Evolutionary conservation across 2,888 invertebrate species (phyloP), one percentile per base, ranked within the genome.

Genomic region (Electrophaes corylata): DNA sequence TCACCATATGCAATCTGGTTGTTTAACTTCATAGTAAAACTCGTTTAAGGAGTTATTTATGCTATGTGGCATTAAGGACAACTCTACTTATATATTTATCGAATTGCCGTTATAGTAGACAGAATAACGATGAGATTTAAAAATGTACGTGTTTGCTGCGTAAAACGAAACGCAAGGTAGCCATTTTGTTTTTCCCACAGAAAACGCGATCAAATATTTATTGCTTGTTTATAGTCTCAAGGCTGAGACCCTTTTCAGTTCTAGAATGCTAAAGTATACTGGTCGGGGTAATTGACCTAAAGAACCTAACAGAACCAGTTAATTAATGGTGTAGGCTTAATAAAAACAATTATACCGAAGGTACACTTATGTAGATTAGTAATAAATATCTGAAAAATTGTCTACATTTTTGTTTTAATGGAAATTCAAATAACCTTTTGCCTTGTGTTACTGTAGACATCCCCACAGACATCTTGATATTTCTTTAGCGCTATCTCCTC

Each of bases 111-210:
- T 75, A 69, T 56, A 48, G 66, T 64, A 57, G 64, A 53, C 55
- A 66, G 71, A 72, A 76, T 73, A 40, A 52, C 64, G 69, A 64
- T 71, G 66, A 67, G 60, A 64, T 63, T 64, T 65, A 62, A 65
- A 69, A 62, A 71, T 69, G 70, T 53, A 62, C 51, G 23, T 48
- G 55, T 37, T 46, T 43, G 35, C 47, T 59, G 55, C 59, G 64
- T 53, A 50, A 62, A 70, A 65, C 49, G 63, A 47, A 64, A 70
- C 58, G 47, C 40, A 47, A 6, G 46, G 48, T 63, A 49, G 63
- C 66, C 67, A 65, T 71, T 63, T 70, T 68, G 41, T 41, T 57
- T 64, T 72, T 70, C 66, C 54, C 68, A 65, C 63, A 57, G 39
- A 66, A 63, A 65, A 66, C 23, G 18, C 43, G 14, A 41, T 40